These are phyloP conservation scores for Natator depressus DNA, from an alignment of 2,113 vertebrate species.

Conservation along the genomic window DNA sequence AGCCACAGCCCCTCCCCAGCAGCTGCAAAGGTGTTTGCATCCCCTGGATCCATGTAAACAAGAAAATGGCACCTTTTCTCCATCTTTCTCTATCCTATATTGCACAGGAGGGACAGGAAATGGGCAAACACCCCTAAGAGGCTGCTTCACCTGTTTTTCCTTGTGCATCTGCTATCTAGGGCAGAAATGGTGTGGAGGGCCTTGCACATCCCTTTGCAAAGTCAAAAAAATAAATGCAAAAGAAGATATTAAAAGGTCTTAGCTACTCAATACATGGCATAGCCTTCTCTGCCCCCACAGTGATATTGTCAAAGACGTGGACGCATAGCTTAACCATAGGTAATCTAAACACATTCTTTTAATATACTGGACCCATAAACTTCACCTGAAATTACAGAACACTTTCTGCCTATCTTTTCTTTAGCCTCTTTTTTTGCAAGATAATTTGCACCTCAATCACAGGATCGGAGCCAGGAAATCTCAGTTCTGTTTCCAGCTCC, in stretches of 20 bases:
- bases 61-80: not conserved
- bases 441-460: not conserved
- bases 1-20: not conserved
- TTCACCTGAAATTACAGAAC: not conserved
- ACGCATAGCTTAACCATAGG: not conserved
- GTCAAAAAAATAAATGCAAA: not conserved
- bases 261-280: not conserved
- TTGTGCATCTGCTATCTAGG: not conserved
- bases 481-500: not conserved
- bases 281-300: not conserved
- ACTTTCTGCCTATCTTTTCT: not conserved
- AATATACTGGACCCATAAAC: not conserved
- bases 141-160: not conserved
- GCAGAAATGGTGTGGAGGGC: not conserved
- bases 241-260: not conserved
- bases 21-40: not conserved
- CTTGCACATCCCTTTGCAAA: not conserved
- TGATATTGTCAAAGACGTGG: not conserved
- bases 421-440: not conserved
- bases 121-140: not conserved
- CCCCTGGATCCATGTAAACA: not conserved
- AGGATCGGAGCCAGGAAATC: not conserved
- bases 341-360: not conserved
- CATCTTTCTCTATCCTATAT: not conserved
- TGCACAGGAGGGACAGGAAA: not conserved